phyloP scores from a whole-genome alignment of 2,797 vertebrate genomes.

The Danio choprae region DNA sequence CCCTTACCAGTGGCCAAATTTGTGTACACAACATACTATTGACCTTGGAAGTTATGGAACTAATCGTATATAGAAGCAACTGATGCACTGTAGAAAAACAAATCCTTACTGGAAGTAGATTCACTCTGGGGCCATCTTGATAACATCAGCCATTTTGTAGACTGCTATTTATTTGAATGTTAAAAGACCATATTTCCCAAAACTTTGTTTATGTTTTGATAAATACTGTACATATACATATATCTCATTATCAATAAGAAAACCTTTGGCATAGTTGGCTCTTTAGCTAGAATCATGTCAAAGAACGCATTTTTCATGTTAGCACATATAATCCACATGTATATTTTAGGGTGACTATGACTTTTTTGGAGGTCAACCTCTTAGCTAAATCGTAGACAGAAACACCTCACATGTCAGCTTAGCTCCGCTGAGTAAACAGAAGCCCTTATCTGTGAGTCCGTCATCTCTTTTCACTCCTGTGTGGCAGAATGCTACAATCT shows the following conservation, averaged over 20 bases:
- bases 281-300: background rate
- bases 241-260: background rate
- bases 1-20: too few relatives aligned
- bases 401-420: background rate
- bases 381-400: background rate
- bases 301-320: background rate
- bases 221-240: background rate
- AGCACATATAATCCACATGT: background rate
- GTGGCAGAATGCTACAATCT: constrained; percentile 20
- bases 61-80: background rate
- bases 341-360: background rate
- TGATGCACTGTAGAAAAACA: background rate
- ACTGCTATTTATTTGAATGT: background rate
- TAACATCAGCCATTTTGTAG: background rate
- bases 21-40: too few relatives aligned
- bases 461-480: constrained; percentile 43
- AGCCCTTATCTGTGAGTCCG: constrained; percentile 31
- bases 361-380: too few relatives aligned
- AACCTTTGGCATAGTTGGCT: background rate
- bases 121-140: background rate
- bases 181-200: background rate
- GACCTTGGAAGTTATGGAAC: too few relatives aligned
- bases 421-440: constrained; percentile 1
- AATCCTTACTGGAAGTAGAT: background rate
- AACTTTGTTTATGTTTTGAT: background rate